Conservation (phyloP, 2,113 vertebrate genomes). For the Centrocercus urophasianus region DNA sequence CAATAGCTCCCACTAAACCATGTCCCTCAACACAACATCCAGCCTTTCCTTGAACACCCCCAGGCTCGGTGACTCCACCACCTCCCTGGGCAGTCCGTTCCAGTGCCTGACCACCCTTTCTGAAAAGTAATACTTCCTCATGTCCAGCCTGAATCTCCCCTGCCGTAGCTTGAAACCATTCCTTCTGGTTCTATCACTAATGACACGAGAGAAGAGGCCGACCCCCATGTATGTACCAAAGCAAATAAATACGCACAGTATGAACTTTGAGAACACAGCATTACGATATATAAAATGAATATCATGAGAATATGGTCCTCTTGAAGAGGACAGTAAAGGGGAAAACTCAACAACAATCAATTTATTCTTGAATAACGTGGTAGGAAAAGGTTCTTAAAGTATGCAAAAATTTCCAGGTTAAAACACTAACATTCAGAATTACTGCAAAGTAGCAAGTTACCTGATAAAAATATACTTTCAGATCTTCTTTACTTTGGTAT, state of each 20-base stretch:
- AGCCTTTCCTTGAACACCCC: too few species aligned
- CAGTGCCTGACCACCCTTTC: too few species aligned
- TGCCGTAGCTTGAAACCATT: too few species aligned
- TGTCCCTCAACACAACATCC: too few species aligned
- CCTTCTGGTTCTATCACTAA: too few species aligned
- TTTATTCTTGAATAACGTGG: not conserved
- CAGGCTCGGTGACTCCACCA: too few species aligned
- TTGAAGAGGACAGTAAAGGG: not conserved
- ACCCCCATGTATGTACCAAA: not conserved
- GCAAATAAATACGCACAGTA: not conserved
- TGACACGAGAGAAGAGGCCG: too few species aligned
- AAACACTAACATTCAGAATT: not conserved
- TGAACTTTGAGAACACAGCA: not conserved
- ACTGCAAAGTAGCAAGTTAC: conserved; percentile 74
- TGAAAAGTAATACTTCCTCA: too few species aligned
- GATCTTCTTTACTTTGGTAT: conserved; percentile 65
- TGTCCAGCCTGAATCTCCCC: too few species aligned
- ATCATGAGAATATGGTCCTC: not conserved
- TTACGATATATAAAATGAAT: not conserved
- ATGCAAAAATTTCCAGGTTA: not conserved
- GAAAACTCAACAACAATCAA: not conserved
- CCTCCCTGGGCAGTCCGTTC: too few species aligned
- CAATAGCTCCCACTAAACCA: too few species aligned
- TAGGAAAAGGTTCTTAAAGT: not conserved
- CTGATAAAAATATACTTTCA: conserved; percentile 82